Evolutionary conservation across 2,888 invertebrate species (phyloP), one percentile per base, ranked within the genome.

Genomic region (Copidosoma aretas): DNA sequence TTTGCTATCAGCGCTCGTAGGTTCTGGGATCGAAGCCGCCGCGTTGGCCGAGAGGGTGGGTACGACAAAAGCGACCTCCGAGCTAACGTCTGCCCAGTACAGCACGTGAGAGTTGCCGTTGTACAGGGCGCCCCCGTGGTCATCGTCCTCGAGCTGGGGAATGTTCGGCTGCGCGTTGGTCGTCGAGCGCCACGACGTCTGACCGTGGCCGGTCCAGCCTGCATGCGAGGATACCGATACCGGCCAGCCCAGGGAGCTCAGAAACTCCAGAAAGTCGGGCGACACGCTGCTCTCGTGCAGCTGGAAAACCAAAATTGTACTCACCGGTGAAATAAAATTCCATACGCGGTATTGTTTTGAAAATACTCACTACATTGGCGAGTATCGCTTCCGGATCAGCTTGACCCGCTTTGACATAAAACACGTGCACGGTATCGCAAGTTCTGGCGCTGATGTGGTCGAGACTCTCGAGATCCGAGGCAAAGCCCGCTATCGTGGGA

Each of bases 61-160:
- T 63, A 98, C 93, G 21, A 98, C 91, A 85, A 98, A 97, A 1
- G 97, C 96, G 64, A 98, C 91, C 86, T 99, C 98, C 4, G 94
- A 93, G 60, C 91, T 92, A 0, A 95, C 93, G 84, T 98, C 97
- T 1, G 97, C 93, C 97, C 97, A 98, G 84, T 97, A 98, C 1
- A 98, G 86, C 3, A 96, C 91, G 82, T 93, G 91, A 67, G 91
- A 90, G 64, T 91, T 89, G 0, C 96, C 97, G 83, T 95, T 94
- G 80, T 93, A 97, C 62, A 91, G 84, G 73, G 90, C 85, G 56
- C 93, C 93, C 17, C 91, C 89, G 74, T 87, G 87, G 70, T 86
- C 85, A 53, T 75, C 74, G 63, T 79, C 77, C 3, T 76, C 71
- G 3, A 77, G 73, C 53, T 76, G 77, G 12, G 78, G 75, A 46